Evolutionary conservation across 2,797 vertebrate genomes (phyloP).

Genomic region (Rhabdomys pumilio): DNA sequence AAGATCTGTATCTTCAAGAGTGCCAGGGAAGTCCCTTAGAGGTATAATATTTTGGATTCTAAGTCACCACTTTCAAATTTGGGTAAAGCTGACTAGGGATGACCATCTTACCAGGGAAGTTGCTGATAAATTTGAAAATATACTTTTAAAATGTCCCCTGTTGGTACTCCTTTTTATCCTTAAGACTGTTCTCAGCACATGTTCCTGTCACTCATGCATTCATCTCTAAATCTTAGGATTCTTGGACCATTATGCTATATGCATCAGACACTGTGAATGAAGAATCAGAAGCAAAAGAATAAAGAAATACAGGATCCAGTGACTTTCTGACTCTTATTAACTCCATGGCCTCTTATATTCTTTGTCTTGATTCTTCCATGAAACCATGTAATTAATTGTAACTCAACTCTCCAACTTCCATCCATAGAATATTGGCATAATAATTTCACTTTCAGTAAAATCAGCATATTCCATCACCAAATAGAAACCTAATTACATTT

Average conservation of each 20-base stretch:
- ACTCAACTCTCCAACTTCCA: constrained; percentile 35
- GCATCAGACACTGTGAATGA: background rate
- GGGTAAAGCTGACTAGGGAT: background rate
- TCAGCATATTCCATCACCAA: constrained; percentile 74
- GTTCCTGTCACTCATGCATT: background rate
- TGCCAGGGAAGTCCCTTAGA: background rate
- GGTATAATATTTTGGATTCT: background rate
- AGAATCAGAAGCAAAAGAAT: background rate
- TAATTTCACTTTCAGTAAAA: constrained; percentile 66
- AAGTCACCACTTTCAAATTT: background rate
- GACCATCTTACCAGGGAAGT: background rate
- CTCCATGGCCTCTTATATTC: background rate
- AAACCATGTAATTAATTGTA: constrained; percentile 73
- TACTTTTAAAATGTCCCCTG: background rate
- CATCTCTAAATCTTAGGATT: background rate
- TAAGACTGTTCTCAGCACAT: background rate
- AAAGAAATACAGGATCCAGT: constrained; percentile 2
- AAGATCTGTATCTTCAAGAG: background rate
- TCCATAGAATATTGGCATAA: constrained; percentile 63
- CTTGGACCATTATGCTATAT: background rate
- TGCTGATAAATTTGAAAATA: background rate
- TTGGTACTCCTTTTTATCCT: background rate
- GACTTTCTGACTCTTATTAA: constrained; percentile 21
- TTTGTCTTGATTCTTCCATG: constrained; percentile 3
- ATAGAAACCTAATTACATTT: constrained; percentile 78